phyloP scores from a whole-genome alignment of 2,113 vertebrate species.

The Pipa parva region DNA sequence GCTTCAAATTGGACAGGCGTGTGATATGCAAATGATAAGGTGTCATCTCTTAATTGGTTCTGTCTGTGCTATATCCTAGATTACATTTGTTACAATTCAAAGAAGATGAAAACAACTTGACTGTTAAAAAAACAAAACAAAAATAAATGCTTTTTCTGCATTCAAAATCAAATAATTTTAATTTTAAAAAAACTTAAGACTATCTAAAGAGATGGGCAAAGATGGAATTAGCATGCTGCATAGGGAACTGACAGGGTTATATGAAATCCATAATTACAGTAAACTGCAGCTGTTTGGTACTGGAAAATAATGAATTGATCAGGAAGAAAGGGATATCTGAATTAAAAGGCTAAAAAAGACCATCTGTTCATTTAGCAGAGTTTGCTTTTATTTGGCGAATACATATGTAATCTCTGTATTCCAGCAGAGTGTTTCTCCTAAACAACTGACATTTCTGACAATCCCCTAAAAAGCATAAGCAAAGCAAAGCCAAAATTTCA shows the following conservation, averaged over 20 bases:
- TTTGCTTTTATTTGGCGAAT: conserved; percentile 19
- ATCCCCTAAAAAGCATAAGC: no score
- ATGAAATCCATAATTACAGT: conserved; percentile 56
- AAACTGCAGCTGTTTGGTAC: conserved; percentile 54
- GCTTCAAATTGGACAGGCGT: neutral
- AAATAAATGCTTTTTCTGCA: conserved; percentile 39
- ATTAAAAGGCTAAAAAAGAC: conserved; percentile 40
- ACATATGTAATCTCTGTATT: no score
- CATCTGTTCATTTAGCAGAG: conserved; percentile 37
- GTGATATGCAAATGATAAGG: neutral
- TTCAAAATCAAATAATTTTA: conserved; percentile 42
- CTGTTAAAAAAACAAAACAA: conserved; percentile 11
- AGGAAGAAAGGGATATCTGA: conserved; percentile 43
- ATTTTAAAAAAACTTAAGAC: conserved; percentile 53
- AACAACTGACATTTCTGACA: no score
- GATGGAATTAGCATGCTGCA: conserved; percentile 56
- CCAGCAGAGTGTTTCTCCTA: neutral
- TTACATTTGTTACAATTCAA: neutral
- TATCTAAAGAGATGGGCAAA: conserved; percentile 49
- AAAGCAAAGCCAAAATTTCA: no score
- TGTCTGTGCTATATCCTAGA: neutral
- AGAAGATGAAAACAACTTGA: neutral
- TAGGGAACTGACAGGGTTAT: conserved; percentile 40
- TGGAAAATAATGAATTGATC: conserved; percentile 50
- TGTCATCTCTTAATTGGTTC: conserved; percentile 6